Percentiles rank a stretch among this genome's conserved stretches.
Evolutionary conservation across 2,888 invertebrate species (phyloP).

Genomic region (Leucophenga maculata): DNA sequence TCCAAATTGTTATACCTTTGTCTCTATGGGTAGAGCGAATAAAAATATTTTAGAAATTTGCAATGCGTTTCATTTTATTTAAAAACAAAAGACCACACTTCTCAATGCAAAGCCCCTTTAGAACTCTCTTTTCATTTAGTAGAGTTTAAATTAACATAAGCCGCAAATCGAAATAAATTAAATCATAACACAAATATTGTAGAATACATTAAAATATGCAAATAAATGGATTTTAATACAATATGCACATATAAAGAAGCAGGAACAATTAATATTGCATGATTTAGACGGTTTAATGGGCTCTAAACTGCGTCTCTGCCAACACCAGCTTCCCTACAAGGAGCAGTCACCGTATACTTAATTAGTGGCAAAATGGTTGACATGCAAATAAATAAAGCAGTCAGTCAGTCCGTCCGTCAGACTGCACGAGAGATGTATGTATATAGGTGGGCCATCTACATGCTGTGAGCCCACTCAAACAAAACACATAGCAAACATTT

Average conservation of each 20-base stretch:
- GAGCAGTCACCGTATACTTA: slow-evolving; percentile 40
- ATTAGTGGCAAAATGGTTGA: slow-evolving; percentile 54
- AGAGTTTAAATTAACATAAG: neutral
- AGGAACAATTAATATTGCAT: slow-evolving; percentile 68
- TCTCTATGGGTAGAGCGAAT: too few species aligned
- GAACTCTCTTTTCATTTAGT: neutral
- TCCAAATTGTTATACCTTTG: too few species aligned
- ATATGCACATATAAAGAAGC: slow-evolving; percentile 32
- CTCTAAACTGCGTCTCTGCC: slow-evolving; percentile 49
- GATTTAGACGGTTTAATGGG: slow-evolving; percentile 60
- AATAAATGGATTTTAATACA: slow-evolving; percentile 45
- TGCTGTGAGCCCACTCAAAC: slow-evolving; percentile 42
- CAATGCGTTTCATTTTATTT: too few species aligned
- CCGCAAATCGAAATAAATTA: neutral
- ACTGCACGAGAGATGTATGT: too few species aligned
- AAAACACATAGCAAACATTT: slow-evolving; percentile 50
- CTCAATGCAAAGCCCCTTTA: too few species aligned
- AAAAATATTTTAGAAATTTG: too few species aligned
- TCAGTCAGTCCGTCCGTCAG: neutral
- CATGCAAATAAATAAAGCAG: neutral
- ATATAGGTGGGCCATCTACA: neutral
- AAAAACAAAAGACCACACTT: too few species aligned
- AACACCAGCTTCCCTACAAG: slow-evolving; percentile 19
- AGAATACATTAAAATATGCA: slow-evolving; percentile 44
- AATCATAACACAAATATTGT: neutral